Conservation (phyloP, 2,113 vertebrate genomes). For the Copsychus sechellarum region DNA sequence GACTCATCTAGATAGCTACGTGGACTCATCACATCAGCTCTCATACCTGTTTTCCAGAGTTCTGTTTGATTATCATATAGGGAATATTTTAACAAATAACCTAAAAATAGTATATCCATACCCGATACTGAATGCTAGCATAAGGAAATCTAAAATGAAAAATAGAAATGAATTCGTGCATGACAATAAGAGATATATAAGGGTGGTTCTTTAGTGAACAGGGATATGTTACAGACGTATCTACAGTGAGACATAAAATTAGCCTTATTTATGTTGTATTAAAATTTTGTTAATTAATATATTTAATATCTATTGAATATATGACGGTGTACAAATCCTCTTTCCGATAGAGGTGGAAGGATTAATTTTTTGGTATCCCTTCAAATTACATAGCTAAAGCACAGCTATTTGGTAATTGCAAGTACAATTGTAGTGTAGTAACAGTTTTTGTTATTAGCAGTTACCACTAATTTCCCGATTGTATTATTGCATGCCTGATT, state of each 20-base stretch:
- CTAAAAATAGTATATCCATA: not conserved
- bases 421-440: not conserved
- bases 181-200: not conserved
- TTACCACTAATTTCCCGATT: not conserved
- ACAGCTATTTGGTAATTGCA: slow-evolving; percentile 8
- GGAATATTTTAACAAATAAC: not conserved
- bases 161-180: not conserved
- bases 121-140: not conserved
- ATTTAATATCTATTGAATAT: not conserved
- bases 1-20: not conserved
- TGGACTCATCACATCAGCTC: not conserved
- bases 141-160: not conserved
- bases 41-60: not conserved
- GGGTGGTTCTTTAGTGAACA: not conserved
- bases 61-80: not conserved
- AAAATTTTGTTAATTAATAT: not conserved
- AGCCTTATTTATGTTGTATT: not conserved
- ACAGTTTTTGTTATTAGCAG: not conserved
- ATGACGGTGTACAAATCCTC: not conserved
- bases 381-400: not conserved
- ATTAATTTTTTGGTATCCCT: not conserved
- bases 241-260: not conserved
- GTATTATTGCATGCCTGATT: not conserved
- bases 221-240: not conserved
- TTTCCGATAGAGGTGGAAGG: not conserved